Evolutionary conservation across 1,140 invertebrate genomes (phyloP).

Genomic region (Drosophila oshimai): DNA sequence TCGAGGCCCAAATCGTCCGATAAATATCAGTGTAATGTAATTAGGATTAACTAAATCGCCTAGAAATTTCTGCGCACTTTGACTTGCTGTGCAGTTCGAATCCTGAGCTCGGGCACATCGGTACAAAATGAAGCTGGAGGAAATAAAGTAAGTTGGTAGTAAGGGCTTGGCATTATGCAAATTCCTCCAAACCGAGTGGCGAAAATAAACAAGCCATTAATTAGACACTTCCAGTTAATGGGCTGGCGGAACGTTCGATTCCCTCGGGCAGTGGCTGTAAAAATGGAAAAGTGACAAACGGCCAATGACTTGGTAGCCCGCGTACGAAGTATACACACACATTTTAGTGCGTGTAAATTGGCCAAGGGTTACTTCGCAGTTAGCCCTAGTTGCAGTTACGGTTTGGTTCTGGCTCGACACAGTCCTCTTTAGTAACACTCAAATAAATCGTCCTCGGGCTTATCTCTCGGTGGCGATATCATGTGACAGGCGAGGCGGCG

Average conservation of each 20-base stretch:
- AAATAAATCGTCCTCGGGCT: neutral
- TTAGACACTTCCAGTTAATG: constrained; percentile 60
- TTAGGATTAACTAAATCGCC: constrained; percentile 4
- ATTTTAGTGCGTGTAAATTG: neutral
- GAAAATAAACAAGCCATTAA: constrained; percentile 63
- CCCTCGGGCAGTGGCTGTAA: constrained; percentile 11
- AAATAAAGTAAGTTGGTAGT: constrained; percentile 16
- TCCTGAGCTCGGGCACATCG: neutral
- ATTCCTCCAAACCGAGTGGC: constrained; percentile 34
- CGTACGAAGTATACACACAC: neutral
- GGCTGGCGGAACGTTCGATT: constrained; percentile 11
- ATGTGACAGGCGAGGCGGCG: constrained; percentile 25
- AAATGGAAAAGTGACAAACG: constrained; percentile 36
- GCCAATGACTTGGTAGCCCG: constrained; percentile 34
- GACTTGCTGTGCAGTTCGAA: constrained; percentile 21
- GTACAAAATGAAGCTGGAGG: constrained; percentile 42
- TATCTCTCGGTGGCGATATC: constrained; percentile 31
- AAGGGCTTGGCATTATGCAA: constrained; percentile 41
- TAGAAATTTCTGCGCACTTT: neutral
- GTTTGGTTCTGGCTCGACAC: constrained; percentile 6
- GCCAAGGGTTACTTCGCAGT: constrained; percentile 3
- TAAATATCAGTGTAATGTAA: constrained; percentile 41
- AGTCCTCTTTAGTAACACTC: neutral
- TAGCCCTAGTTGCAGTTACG: constrained; percentile 21
- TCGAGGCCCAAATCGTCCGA: constrained; percentile 5